These are phyloP conservation scores for Crocidura indochinensis DNA, from an alignment of 2,797 vertebrate species.

Conservation along the genomic window DNA sequence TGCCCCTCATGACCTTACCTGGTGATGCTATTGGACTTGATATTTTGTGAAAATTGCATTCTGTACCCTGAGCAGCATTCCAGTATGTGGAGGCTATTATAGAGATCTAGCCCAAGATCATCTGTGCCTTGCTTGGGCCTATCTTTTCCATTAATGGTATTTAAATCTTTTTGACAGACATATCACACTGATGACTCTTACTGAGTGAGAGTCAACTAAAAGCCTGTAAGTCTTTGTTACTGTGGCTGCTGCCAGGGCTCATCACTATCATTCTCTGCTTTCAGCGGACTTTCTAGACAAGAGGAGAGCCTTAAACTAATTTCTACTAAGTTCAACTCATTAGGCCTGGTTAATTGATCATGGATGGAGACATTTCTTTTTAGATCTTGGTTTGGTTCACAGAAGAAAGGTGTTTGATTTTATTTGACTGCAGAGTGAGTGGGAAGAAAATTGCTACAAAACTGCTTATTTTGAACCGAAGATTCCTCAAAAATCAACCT, in stretches of 20 bases:
- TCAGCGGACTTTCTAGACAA: slow-evolving; percentile 56
- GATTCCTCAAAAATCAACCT: slow-evolving; percentile 53
- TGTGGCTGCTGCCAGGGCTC: slow-evolving; percentile 15
- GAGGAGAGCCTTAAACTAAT: slow-evolving; percentile 72
- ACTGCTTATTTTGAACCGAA: slow-evolving; percentile 63
- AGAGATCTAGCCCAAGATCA: not conserved
- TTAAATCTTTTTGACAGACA: slow-evolving; percentile 19
- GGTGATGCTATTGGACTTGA: not conserved
- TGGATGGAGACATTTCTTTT: slow-evolving; percentile 57
- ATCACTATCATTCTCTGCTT: not conserved
- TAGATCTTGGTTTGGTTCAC: slow-evolving; percentile 78
- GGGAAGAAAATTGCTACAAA: not conserved
- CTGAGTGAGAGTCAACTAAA: slow-evolving; percentile 39
- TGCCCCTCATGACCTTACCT: not conserved
- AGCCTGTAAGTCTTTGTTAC: not conserved
- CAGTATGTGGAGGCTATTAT: not conserved
- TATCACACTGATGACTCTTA: not conserved
- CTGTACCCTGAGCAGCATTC: not conserved
- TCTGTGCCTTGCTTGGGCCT: not conserved
- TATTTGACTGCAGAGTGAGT: slow-evolving; percentile 50
- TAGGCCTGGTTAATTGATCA: slow-evolving; percentile 76
- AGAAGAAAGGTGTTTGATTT: slow-evolving; percentile 82
- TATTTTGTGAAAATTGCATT: not conserved
- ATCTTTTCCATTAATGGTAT: slow-evolving; percentile 1
- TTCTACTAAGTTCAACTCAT: slow-evolving; percentile 75